A percentile compares a stretch with the other conserved stretches of the same genome.
phyloP scores from a whole-genome alignment of 2,888 invertebrate genomes.

The Clanis bilineata region DNA sequence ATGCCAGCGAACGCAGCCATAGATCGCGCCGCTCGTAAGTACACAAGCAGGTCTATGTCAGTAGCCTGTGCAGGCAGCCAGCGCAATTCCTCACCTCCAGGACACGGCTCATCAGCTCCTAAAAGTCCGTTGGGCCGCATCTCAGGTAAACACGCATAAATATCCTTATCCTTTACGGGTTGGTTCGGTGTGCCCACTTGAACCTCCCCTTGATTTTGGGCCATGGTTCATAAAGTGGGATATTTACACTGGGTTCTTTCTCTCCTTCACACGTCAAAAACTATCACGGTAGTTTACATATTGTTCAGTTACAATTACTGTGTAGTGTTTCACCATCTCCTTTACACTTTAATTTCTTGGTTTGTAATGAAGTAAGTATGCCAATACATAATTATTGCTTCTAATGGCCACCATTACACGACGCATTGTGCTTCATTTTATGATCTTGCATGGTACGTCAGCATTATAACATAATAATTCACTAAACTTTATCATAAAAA shows the following conservation, averaged over 20 bases:
- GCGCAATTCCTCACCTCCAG: constrained; percentile 91
- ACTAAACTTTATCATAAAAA: constrained; percentile 48
- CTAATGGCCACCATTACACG: constrained; percentile 83
- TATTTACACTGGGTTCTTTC: constrained; percentile 67
- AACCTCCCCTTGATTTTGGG: constrained; percentile 80
- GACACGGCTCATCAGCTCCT: constrained; percentile 74
- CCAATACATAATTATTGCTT: constrained; percentile 81
- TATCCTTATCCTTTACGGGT: constrained; percentile 78
- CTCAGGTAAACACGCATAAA: constrained; percentile 81
- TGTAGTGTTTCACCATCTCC: constrained; percentile 40
- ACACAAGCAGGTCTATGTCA: constrained; percentile 98
- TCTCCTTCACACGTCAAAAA: constrained; percentile 59
- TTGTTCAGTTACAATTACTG: constrained; percentile 48
- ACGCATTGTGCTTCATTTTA: constrained; percentile 76
- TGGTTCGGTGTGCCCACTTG: constrained; percentile 78
- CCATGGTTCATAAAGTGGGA: constrained; percentile 68
- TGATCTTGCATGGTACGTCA: constrained; percentile 49
- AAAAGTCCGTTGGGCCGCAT: constrained; percentile 77
- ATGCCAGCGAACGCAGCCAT: constrained; percentile 99
- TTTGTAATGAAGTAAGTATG: constrained; percentile 74
- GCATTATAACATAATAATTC: constrained; percentile 45
- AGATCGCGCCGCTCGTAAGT: constrained; percentile 96
- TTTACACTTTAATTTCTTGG: constrained; percentile 62
- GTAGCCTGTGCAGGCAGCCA: constrained; percentile 97
- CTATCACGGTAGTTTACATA: constrained; percentile 59